Evolutionary conservation across 2,888 invertebrate species (phyloP).

Genomic region (Heliconius sara): DNA sequence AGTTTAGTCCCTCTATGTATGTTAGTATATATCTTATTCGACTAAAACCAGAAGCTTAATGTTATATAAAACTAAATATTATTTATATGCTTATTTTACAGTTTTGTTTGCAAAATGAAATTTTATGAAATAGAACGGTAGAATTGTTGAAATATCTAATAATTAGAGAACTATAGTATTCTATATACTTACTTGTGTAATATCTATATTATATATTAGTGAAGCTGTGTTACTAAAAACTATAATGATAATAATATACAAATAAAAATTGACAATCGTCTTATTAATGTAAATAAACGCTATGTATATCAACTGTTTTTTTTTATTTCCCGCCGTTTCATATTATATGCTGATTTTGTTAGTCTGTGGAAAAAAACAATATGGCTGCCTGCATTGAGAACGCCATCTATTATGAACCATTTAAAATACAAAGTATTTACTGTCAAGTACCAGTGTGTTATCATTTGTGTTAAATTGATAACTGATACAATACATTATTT

Average conservation of each 20-base stretch:
- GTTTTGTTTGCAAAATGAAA: constrained; percentile 6
- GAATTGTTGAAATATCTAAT: constrained; percentile 4
- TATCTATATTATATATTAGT: constrained; percentile 32
- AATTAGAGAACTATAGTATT: constrained; percentile 6
- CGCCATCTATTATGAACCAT: constrained; percentile 9
- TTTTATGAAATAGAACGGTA: constrained; percentile 10
- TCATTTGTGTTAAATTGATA: neutral
- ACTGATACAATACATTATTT: neutral
- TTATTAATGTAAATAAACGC: constrained; percentile 44
- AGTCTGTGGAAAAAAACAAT: constrained; percentile 3
- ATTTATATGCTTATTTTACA: constrained; percentile 7
- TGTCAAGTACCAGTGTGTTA: neutral
- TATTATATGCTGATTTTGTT: constrained; percentile 10
- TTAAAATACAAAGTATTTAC: neutral
- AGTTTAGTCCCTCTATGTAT: neutral
- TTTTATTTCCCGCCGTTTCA: neutral
- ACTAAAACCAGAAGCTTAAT: neutral
- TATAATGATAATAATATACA: constrained; percentile 30
- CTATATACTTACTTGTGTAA: constrained; percentile 19
- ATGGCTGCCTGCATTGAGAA: neutral
- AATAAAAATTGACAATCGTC: constrained; percentile 34
- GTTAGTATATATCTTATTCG: neutral
- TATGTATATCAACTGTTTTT: constrained; percentile 32
- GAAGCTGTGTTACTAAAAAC: constrained; percentile 32
- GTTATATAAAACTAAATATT: neutral